These are phyloP conservation scores for Podarcis cretensis DNA, from an alignment of 2,113 vertebrate genomes.

Conservation along the genomic window DNA sequence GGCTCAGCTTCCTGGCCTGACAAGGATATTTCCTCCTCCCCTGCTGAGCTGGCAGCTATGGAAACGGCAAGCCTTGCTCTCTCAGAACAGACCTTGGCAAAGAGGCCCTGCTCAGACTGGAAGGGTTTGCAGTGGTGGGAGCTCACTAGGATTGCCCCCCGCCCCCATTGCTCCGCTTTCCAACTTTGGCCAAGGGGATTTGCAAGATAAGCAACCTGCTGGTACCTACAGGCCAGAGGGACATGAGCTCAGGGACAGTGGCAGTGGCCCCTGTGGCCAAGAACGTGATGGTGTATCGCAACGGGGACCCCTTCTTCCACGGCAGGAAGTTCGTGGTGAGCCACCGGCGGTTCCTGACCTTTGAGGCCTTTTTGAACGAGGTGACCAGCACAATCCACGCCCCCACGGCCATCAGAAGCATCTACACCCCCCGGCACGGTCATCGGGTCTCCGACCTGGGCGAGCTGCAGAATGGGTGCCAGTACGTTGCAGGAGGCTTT, in stretches of 20 bases:
- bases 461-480: conserved; percentile 81
- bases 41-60: conserved; percentile 22
- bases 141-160: not conserved
- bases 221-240: not conserved
- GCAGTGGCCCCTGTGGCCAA: conserved; percentile 75
- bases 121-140: not conserved
- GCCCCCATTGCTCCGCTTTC: not conserved
- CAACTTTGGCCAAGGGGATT: not conserved
- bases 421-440: conserved; percentile 84
- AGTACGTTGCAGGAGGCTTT: conserved; percentile 89
- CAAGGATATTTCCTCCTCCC: conserved; percentile 16
- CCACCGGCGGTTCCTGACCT: conserved; percentile 81
- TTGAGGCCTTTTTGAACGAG: conserved; percentile 87
- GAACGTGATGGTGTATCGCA: conserved; percentile 85
- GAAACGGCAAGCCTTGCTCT: not conserved
- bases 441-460: conserved; percentile 77
- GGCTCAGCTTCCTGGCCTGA: not conserved
- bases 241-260: conserved; percentile 73
- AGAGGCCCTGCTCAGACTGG: not conserved
- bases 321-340: conserved; percentile 86
- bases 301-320: conserved; percentile 86
- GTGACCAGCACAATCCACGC: conserved; percentile 83
- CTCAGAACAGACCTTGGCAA: not conserved
- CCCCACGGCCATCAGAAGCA: conserved; percentile 81
- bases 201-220: not conserved